phyloP scores from a whole-genome alignment of 2,797 vertebrate species.

The Gambelia wislizenii region DNA sequence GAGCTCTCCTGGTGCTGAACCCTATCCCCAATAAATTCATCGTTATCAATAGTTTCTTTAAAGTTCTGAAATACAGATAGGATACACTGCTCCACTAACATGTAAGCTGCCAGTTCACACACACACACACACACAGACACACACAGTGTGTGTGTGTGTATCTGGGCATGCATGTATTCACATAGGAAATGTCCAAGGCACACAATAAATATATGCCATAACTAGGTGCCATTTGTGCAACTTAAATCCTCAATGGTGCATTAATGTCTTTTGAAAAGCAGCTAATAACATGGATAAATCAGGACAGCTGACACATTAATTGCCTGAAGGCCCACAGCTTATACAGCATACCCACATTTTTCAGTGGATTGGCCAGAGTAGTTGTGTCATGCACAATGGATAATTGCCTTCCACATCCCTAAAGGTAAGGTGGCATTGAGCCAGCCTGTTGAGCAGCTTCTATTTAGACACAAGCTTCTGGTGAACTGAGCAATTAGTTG shows the following conservation, averaged over 20 bases:
- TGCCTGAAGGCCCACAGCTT: not conserved
- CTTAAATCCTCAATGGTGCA: conserved; percentile 39
- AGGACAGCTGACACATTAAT: conserved; percentile 8
- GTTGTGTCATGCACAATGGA: not conserved
- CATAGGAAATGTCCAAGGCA: not conserved
- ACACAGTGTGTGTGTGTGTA: not conserved
- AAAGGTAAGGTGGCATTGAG: conserved; percentile 18
- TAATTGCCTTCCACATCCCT: conserved; percentile 34
- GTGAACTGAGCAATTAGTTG: conserved; percentile 35
- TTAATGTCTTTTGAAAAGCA: not conserved
- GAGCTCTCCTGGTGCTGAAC: too few relatives aligned
- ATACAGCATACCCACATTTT: not conserved
- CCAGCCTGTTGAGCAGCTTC: conserved; percentile 14
- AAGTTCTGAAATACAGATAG: too few relatives aligned
- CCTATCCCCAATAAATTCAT: too few relatives aligned
- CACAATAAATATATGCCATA: conserved; percentile 38
- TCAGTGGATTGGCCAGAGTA: not conserved
- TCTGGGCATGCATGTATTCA: conserved; percentile 47
- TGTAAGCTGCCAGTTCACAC: not conserved
- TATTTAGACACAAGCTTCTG: conserved; percentile 37
- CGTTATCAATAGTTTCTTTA: too few relatives aligned
- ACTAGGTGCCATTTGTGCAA: conserved; percentile 31
- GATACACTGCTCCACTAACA: too few relatives aligned
- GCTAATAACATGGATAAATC: conserved; percentile 18
- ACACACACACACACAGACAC: too few relatives aligned